Evolutionary conservation across 2,797 vertebrate species (phyloP).

Genomic region (Gambelia wislizenii): DNA sequence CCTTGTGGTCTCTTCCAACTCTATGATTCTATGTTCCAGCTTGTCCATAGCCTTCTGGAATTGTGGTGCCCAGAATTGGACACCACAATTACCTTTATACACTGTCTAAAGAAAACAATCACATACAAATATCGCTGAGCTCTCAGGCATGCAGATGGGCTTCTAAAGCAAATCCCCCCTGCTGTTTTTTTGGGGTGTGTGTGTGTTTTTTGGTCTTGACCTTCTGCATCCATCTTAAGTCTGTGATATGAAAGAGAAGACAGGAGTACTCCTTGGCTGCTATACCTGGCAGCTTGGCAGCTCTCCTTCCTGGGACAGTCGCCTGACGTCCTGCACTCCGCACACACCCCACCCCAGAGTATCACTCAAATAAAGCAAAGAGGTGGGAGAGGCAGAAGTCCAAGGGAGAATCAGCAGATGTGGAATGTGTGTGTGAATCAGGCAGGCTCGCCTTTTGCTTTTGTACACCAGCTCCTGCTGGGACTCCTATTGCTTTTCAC

Average conservation of each 20-base stretch:
- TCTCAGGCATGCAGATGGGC: neutral
- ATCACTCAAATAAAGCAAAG: neutral
- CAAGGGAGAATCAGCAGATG: neutral
- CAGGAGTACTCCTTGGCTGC: no score
- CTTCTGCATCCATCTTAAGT: no score
- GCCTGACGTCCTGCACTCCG: neutral
- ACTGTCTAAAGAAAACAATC: no score
- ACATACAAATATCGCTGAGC: neutral
- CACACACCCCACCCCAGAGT: neutral
- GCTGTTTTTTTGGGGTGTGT: no score
- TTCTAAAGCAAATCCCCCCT: no score
- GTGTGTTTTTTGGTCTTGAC: no score
- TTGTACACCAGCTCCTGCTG: neutral
- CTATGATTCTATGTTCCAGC: no score
- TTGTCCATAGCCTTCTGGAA: no score
- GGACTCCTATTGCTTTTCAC: slow-evolving; percentile 45
- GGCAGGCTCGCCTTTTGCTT: neutral
- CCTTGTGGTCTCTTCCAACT: no score
- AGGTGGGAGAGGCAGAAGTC: neutral
- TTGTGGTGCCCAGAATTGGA: no score
- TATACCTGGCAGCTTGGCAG: neutral
- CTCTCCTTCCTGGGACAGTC: neutral
- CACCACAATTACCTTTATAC: no score
- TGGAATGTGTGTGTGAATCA: neutral
- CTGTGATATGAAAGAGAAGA: no score